Percentiles rank a stretch among this genome's conserved stretches.
Evolutionary conservation across 2,113 vertebrate species (phyloP).

Genomic region (Tetraodon nigroviridis): DNA sequence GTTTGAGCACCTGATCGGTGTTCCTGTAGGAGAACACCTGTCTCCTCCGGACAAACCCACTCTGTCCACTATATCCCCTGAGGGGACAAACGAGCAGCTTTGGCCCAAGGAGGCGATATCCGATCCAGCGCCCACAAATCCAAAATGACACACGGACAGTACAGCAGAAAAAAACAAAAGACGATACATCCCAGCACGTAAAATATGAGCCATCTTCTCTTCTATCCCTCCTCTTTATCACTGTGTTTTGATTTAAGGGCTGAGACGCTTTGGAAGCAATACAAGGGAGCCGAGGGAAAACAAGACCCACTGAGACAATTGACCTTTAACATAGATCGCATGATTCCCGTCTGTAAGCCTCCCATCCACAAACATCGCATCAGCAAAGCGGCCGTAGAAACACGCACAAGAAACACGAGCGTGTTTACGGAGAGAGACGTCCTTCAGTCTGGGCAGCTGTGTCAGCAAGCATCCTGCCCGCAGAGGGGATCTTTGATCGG

Average conservation of each 20-base stretch:
- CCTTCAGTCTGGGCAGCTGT: conserved; percentile 56
- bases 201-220: not conserved
- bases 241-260: conserved; percentile 51
- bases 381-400: no score
- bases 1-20: conserved; percentile 31
- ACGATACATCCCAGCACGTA: no score
- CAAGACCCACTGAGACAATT: conserved; percentile 38
- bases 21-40: conserved; percentile 53
- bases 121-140: conserved; percentile 51
- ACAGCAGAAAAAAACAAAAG: not conserved
- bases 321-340: conserved; percentile 35
- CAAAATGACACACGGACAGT: conserved; percentile 38
- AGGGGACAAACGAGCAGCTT: conserved; percentile 43
- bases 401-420: not conserved
- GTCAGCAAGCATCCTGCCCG: conserved; percentile 55
- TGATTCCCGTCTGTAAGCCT: not conserved
- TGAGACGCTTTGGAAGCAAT: conserved; percentile 35
- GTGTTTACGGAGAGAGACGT: conserved; percentile 40
- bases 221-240: conserved; percentile 8
- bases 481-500: conserved; percentile 57
- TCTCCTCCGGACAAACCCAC: conserved; percentile 33
- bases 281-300: conserved; percentile 29
- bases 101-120: conserved; percentile 52
- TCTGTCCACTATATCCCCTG: conserved; percentile 29
- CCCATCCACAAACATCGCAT: not conserved